Percentiles rank a stretch among this genome's conserved stretches.
These are phyloP conservation scores for Saccostrea echinata DNA, from an alignment of 1,140 invertebrate species.

Conservation along the genomic window DNA sequence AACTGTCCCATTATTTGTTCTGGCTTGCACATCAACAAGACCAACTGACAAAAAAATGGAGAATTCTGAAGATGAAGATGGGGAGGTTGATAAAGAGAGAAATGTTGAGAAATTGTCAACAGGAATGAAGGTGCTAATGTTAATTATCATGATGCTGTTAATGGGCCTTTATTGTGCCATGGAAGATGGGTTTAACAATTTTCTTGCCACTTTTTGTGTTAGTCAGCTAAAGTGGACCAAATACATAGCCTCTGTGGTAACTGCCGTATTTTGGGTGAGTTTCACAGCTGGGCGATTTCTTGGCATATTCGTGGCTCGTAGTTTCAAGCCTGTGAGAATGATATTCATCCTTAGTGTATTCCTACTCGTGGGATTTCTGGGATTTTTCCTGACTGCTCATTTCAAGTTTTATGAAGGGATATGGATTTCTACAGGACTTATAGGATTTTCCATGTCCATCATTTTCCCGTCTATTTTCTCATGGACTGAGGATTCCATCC, in stretches of 20 bases:
- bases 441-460: conserved; percentile 62
- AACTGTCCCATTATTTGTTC: neutral
- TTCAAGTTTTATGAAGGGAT: conserved; percentile 54
- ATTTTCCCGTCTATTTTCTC: conserved; percentile 62
- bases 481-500: conserved; percentile 63
- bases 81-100: conserved; percentile 12
- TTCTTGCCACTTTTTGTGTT: conserved; percentile 62
- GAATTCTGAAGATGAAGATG: conserved; percentile 4
- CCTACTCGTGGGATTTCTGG: neutral
- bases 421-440: conserved; percentile 58
- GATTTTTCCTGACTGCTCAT: conserved; percentile 18
- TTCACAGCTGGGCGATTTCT: conserved; percentile 58
- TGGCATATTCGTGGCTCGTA: conserved; percentile 54
- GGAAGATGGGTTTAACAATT: conserved; percentile 62
- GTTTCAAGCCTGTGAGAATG: conserved; percentile 36
- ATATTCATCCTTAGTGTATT: conserved; percentile 16
- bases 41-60: neutral
- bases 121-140: conserved; percentile 1
- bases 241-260: conserved; percentile 50
- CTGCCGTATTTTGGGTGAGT: conserved; percentile 60
- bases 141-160: conserved; percentile 44
- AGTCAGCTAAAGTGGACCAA: conserved; percentile 62
- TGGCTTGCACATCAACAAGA: conserved; percentile 12
- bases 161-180: conserved; percentile 59
- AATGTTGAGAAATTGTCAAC: neutral